Percentiles rank a stretch among this genome's conserved stretches.
Evolutionary conservation across 2,113 vertebrate genomes (phyloP).

Genomic region (Nipponia nippon): DNA sequence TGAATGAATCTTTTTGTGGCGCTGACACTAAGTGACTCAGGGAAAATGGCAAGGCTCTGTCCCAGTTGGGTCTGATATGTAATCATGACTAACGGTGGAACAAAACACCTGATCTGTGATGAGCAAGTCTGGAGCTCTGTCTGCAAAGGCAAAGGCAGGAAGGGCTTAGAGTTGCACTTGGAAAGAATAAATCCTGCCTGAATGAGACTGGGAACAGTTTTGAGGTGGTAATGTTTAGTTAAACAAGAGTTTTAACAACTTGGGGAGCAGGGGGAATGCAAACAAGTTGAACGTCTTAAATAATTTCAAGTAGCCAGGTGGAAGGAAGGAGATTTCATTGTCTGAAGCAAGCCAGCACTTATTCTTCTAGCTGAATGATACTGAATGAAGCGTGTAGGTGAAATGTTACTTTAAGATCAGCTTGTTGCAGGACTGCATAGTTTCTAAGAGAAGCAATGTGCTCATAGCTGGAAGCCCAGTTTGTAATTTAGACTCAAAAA

Average conservation of each 20-base stretch:
- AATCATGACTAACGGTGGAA: neutral
- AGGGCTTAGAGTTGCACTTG: neutral
- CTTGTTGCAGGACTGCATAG: neutral
- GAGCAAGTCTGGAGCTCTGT: neutral
- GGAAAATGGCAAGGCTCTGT: neutral
- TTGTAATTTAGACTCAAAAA: neutral
- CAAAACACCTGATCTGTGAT: neutral
- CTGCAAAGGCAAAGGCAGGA: neutral
- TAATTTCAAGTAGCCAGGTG: neutral
- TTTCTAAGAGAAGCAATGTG: neutral
- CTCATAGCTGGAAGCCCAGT: neutral
- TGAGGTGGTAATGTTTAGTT: neutral
- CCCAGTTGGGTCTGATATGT: neutral
- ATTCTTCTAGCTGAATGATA: neutral
- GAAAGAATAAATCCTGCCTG: neutral
- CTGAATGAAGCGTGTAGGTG: neutral
- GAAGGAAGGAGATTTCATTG: neutral
- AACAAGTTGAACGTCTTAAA: neutral
- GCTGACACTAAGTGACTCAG: neutral
- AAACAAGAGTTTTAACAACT: neutral
- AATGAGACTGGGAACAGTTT: neutral
- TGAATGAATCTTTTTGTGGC: neutral
- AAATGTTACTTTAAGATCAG: neutral
- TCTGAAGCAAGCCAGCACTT: neutral
- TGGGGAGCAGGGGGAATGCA: neutral